phyloP scores from a whole-genome alignment of 2,888 invertebrate genomes.

The Drosophila histrio region DNA sequence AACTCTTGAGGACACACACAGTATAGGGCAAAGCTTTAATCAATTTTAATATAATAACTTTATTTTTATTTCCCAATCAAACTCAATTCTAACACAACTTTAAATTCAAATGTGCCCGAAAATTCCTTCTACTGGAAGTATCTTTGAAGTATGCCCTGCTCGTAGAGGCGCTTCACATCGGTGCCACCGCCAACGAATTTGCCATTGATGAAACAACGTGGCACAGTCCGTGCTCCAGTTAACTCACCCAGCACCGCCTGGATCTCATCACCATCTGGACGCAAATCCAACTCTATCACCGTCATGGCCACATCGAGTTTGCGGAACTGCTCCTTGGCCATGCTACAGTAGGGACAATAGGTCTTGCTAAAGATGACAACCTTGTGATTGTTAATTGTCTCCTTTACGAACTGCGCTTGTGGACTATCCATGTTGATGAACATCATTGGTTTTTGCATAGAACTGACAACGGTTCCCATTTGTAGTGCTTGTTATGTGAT shows the following conservation, averaged over 20 bases:
- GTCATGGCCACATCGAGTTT: constrained; percentile 89
- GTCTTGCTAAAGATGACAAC: constrained; percentile 96
- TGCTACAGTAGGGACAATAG: constrained; percentile 94
- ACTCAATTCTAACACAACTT: constrained; percentile 21
- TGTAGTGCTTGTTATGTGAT: neutral
- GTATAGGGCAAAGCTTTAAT: too few relatives aligned
- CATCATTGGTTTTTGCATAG: constrained; percentile 45
- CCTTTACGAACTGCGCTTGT: constrained; percentile 85
- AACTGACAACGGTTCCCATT: constrained; percentile 75
- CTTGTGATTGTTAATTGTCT: constrained; percentile 88
- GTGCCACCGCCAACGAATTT: constrained; percentile 96
- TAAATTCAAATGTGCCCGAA: neutral
- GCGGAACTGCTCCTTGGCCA: constrained; percentile 94
- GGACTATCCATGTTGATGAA: constrained; percentile 75
- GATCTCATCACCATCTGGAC: constrained; percentile 90
- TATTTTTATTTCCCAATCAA: constrained; percentile 23
- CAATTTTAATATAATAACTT: neutral
- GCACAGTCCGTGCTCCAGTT: constrained; percentile 94
- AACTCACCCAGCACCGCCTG: constrained; percentile 91
- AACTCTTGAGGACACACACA: too few relatives aligned
- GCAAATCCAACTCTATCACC: constrained; percentile 91
- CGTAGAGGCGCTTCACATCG: constrained; percentile 91
- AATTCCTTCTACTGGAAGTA: constrained; percentile 83
- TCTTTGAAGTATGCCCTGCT: constrained; percentile 88
- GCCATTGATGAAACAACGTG: constrained; percentile 96